Percentiles rank a stretch among this genome's conserved stretches.
These are phyloP conservation scores for Syrphus vitripennis DNA, from an alignment of 2,888 invertebrate species.

Conservation along the genomic window DNA sequence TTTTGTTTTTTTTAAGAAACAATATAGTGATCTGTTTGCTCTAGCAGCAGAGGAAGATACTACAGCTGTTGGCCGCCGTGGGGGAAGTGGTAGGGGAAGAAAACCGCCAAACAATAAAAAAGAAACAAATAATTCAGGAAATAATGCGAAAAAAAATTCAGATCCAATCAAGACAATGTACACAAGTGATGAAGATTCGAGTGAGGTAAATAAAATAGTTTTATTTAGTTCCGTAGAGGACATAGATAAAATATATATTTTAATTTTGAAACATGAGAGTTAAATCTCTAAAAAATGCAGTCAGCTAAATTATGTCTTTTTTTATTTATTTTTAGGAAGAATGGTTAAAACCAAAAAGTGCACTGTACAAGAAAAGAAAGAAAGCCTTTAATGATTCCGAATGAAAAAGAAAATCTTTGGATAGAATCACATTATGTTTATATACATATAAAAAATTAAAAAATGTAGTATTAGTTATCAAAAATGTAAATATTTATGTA, in stretches of 20 bases:
- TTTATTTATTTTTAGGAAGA: conserved; percentile 87
- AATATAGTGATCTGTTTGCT: conserved; percentile 94
- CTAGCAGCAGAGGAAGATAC: conserved; percentile 94
- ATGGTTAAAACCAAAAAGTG: conserved; percentile 90
- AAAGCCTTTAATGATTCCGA: conserved; percentile 95
- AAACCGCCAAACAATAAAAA: conserved; percentile 83
- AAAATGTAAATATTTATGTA: conserved; percentile 58
- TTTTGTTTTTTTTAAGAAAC: conserved; percentile 84
- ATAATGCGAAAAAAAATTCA: conserved; percentile 81
- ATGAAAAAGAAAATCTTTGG: conserved; percentile 85
- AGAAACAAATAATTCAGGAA: conserved; percentile 81
- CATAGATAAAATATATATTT: no score
- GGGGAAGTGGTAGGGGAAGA: conserved; percentile 84
- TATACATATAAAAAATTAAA: conserved; percentile 20
- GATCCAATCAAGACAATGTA: conserved; percentile 83
- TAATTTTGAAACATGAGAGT: no score
- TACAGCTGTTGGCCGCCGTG: conserved; percentile 84
- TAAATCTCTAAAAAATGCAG: no score
- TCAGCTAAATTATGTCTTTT: no score
- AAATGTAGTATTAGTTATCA: conserved; percentile 25
- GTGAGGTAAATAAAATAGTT: conserved; percentile 85
- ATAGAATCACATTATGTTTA: conserved; percentile 35
- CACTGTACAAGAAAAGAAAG: conserved; percentile 94
- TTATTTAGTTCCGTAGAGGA: no score
- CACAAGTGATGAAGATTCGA: conserved; percentile 91